Percentiles rank a stretch among this genome's conserved stretches.
phyloP scores from a whole-genome alignment of 1,140 invertebrate genomes.

The Saccostrea cuccullata region DNA sequence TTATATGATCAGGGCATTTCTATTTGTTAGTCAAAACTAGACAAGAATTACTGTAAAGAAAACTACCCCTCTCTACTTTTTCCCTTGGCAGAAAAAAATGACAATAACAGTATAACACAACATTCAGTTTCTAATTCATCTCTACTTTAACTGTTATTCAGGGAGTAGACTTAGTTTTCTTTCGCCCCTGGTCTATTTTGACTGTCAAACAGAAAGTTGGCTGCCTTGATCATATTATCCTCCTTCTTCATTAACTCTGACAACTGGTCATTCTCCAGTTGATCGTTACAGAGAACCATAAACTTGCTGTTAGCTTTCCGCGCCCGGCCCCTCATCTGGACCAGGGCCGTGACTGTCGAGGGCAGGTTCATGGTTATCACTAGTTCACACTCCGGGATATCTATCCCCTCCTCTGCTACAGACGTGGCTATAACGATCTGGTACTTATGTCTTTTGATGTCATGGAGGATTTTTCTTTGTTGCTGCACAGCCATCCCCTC shows the following conservation, averaged over 20 bases:
- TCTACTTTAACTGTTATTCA: neutral
- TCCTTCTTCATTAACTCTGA: constrained; percentile 65
- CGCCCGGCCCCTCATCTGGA: constrained; percentile 76
- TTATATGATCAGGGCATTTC: constrained; percentile 10
- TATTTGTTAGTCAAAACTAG: constrained; percentile 29
- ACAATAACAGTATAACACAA: too few species aligned
- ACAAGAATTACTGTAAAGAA: neutral
- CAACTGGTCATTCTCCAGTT: constrained; percentile 67
- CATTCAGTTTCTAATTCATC: too few species aligned
- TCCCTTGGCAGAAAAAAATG: neutral
- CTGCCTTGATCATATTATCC: constrained; percentile 71
- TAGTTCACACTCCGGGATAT: constrained; percentile 74
- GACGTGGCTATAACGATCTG: constrained; percentile 74
- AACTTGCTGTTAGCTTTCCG: constrained; percentile 72
- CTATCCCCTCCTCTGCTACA: constrained; percentile 76
- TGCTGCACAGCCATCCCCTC: constrained; percentile 70
- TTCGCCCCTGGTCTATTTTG: constrained; percentile 1
- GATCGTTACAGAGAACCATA: constrained; percentile 70
- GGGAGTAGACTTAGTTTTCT: neutral
- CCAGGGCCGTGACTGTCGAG: constrained; percentile 69
- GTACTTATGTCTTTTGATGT: constrained; percentile 65
- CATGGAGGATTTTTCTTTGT: constrained; percentile 68
- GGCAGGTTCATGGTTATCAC: constrained; percentile 75
- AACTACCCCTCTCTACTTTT: neutral
- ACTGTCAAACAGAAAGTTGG: constrained; percentile 43